Conservation (phyloP, 2,797 vertebrate genomes). For the Ctenosaura bakeri region DNA sequence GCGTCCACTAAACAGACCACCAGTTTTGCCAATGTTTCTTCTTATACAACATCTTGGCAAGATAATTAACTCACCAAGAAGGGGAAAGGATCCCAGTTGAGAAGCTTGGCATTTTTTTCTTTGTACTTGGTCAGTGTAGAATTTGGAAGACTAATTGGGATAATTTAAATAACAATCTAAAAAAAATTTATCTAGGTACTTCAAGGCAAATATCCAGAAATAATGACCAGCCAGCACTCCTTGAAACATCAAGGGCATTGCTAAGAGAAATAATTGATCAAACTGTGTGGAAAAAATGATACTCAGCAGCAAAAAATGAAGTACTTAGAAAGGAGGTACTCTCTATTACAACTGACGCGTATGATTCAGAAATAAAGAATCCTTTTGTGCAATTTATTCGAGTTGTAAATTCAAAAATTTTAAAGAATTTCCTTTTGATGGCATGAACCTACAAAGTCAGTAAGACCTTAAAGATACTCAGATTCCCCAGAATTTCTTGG, state of each 20-base stretch:
- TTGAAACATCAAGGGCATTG: conserved; percentile 66
- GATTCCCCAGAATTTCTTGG: background rate
- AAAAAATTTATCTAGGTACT: conserved; percentile 62
- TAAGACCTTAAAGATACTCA: background rate
- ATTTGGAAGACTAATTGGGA: conserved; percentile 47
- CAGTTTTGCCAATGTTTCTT: background rate
- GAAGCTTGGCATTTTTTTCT: conserved; percentile 35
- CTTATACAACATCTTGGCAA: background rate
- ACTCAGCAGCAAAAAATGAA: conserved; percentile 61
- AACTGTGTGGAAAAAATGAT: conserved; percentile 61
- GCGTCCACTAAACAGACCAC: background rate
- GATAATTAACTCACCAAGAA: background rate
- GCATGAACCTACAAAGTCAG: rapidly evolving
- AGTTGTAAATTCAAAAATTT: rapidly evolving
- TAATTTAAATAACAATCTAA: conserved; percentile 62
- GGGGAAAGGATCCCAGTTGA: background rate
- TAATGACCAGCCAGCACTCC: conserved; percentile 71
- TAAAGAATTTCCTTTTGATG: background rate
- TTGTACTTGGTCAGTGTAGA: conserved; percentile 16
- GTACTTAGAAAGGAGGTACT: conserved; percentile 64
- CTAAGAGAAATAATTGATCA: conserved; percentile 77
- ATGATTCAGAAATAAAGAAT: conserved; percentile 28
- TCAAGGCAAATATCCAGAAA: conserved; percentile 67
- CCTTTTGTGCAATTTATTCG: background rate
- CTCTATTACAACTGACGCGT: conserved; percentile 16